Evolutionary conservation across 2,113 vertebrate species (phyloP).

Genomic region (Indri indri): DNA sequence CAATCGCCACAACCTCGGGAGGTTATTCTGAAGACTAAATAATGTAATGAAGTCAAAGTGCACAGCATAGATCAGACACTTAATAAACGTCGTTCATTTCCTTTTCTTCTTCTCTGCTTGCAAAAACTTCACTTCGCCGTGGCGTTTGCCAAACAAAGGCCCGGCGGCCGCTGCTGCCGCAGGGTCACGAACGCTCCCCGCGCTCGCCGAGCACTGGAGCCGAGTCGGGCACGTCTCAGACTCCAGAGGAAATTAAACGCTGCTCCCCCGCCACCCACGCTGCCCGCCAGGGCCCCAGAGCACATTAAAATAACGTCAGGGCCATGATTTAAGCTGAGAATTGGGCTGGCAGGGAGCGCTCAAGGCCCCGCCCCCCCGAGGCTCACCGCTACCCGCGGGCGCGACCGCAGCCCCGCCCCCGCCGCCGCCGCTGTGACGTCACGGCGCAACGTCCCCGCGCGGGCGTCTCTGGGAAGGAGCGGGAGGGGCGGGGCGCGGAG

Average conservation of each 20-base stretch:
- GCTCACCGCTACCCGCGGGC: conserved; percentile 4
- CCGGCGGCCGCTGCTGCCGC: neutral
- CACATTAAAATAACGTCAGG: conserved; percentile 45
- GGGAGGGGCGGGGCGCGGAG: neutral
- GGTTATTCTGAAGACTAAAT: neutral
- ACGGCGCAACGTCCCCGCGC: no score
- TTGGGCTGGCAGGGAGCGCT: neutral
- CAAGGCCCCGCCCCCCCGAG: neutral
- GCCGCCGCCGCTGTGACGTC: conserved; percentile 64
- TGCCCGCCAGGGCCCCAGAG: neutral
- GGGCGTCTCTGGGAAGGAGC: neutral
- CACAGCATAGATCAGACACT: neutral
- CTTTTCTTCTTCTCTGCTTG: no score
- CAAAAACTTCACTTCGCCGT: neutral
- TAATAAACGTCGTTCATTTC: neutral
- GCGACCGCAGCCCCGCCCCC: neutral
- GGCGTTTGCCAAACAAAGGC: neutral
- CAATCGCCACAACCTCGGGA: neutral
- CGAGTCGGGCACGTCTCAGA: conserved; percentile 25
- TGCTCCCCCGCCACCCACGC: conserved; percentile 16
- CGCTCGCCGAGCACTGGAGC: neutral
- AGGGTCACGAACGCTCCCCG: neutral
- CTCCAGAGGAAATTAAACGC: conserved; percentile 43
- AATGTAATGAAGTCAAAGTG: neutral
- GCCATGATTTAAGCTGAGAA: conserved; percentile 46